A percentile compares a stretch with the other conserved stretches of the same genome.
Evolutionary conservation across 2,113 vertebrate species (phyloP).

Genomic region (Camarhynchus parvulus): DNA sequence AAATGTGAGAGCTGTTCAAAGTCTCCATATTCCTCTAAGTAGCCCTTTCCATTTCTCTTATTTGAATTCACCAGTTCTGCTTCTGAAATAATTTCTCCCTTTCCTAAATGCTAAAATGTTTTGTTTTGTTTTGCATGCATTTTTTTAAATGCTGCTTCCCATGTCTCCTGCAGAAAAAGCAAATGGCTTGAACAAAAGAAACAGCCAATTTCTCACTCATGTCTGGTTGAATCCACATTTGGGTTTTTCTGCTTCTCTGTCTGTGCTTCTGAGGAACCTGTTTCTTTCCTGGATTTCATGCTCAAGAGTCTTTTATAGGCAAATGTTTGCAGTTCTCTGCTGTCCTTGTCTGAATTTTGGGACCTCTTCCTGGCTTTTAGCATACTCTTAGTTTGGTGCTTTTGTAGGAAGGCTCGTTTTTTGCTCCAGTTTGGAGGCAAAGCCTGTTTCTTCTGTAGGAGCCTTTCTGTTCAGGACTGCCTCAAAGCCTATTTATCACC

Average conservation of each 20-base stretch:
- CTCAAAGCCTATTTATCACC: not conserved
- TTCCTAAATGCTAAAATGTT: not conserved
- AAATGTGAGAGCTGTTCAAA: not conserved
- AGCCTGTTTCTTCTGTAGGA: not conserved
- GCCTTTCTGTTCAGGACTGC: not conserved
- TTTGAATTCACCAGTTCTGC: not conserved
- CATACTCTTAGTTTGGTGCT: not conserved
- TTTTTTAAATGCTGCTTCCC: not conserved
- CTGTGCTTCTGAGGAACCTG: not conserved
- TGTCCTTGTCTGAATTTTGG: not conserved
- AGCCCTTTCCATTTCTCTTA: not conserved
- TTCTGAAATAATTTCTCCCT: not conserved
- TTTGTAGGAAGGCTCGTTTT: not conserved
- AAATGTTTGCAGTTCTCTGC: not conserved
- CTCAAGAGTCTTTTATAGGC: not conserved
- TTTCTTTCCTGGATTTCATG: not conserved
- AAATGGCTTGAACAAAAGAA: not conserved
- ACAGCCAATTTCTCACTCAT: not conserved
- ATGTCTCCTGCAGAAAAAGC: not conserved
- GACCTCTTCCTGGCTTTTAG: not conserved
- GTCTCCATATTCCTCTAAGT: not conserved
- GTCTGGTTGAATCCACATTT: not conserved
- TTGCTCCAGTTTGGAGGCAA: not conserved
- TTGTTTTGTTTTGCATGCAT: not conserved
- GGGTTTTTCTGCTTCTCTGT: not conserved